These are phyloP conservation scores for Melanogrammus aeglefinus DNA, from an alignment of 2,797 vertebrate species.

Conservation along the genomic window DNA sequence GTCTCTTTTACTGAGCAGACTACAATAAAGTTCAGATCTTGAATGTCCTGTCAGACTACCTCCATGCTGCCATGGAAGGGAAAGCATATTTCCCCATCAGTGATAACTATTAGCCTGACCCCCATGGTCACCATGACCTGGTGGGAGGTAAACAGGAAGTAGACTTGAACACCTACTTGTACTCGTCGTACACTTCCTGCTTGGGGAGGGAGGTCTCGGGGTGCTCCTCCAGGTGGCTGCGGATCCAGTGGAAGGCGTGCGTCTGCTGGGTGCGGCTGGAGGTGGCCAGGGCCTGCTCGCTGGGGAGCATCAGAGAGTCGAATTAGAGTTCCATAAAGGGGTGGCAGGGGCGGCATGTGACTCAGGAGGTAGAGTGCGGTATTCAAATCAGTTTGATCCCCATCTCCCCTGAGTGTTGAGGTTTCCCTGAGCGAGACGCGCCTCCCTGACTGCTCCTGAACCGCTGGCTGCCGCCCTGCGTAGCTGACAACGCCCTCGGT, in stretches of 20 bases:
- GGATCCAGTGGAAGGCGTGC: constrained; percentile 97
- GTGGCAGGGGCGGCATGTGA: too few species aligned
- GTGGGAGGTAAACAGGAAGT: background rate
- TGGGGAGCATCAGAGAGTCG: constrained; percentile 42
- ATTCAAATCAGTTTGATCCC: background rate
- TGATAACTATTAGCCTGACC: background rate
- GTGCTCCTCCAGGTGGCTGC: constrained; percentile 94
- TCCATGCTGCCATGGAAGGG: background rate
- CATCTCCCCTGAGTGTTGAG: too few species aligned
- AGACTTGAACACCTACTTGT: constrained; percentile 82
- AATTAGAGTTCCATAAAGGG: background rate
- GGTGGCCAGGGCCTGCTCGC: constrained; percentile 90
- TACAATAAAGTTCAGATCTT: background rate
- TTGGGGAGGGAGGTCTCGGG: constrained; percentile 97
- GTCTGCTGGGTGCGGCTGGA: constrained; percentile 96
- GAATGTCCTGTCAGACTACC: background rate
- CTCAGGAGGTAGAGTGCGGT: too few species aligned
- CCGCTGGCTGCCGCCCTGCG: too few species aligned
- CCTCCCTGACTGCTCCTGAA: too few species aligned
- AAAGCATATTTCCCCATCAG: background rate
- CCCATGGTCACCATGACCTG: background rate
- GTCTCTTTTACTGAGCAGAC: background rate
- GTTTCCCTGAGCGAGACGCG: too few species aligned
- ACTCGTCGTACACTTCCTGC: constrained; percentile 98
- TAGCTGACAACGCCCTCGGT: too few species aligned